These are phyloP conservation scores for Alloscopus bannaensis DNA, from an alignment of 2,888 invertebrate species.

Conservation along the genomic window DNA sequence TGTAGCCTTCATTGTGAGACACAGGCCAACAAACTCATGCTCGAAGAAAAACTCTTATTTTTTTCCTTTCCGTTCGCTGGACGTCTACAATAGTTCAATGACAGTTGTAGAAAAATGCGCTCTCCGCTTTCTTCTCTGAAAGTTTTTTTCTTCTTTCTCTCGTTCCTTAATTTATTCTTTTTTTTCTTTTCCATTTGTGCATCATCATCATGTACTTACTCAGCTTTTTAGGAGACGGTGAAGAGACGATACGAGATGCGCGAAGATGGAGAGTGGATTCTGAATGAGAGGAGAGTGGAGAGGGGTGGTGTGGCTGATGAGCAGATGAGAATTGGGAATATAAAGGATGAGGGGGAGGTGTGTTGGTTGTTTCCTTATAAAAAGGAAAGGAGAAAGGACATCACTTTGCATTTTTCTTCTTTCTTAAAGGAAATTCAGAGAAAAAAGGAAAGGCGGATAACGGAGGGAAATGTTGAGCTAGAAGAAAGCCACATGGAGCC, in stretches of 20 bases:
- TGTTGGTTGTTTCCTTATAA: conserved; percentile 1
- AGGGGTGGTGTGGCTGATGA: conserved; percentile 19
- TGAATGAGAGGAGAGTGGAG: conserved; percentile 1
- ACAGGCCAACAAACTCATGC: too few relatives aligned
- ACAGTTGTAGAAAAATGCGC: too few relatives aligned
- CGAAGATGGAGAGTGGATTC: too few relatives aligned
- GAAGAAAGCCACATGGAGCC: conserved; percentile 30
- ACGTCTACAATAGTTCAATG: too few relatives aligned
- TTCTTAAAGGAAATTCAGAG: background rate
- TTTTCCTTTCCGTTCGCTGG: too few relatives aligned
- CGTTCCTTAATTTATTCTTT: too few relatives aligned
- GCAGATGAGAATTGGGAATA: conserved; percentile 45
- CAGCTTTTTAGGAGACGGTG: conserved; percentile 14
- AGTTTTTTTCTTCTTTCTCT: too few relatives aligned
- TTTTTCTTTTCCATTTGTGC: conserved; percentile 10
- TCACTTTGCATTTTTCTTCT: conserved; percentile 36
- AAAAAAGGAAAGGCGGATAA: background rate
- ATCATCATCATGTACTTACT: conserved; percentile 12
- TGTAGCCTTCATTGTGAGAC: too few relatives aligned
- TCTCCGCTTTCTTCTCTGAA: too few relatives aligned
- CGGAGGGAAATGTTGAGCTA: background rate
- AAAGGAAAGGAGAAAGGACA: conserved; percentile 44
- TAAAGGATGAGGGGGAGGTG: conserved; percentile 21
- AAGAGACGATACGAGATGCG: too few relatives aligned
- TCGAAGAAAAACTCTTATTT: too few relatives aligned